Percentiles rank a stretch among this genome's conserved stretches.
Evolutionary conservation across 2,797 vertebrate species (phyloP).

Genomic region (Eptatretus atami): DNA sequence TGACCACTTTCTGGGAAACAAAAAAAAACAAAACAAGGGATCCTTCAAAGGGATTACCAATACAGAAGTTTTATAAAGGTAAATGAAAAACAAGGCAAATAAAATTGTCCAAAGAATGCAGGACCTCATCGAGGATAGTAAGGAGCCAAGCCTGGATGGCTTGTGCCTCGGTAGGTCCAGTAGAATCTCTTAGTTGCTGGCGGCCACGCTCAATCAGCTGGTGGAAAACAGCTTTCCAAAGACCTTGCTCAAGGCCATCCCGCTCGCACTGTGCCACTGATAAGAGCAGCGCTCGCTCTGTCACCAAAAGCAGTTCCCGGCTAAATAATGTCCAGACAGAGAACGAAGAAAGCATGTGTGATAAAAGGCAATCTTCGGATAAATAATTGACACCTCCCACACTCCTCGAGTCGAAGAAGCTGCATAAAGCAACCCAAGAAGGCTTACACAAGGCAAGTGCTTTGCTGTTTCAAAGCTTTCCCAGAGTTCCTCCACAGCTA

Average conservation of each 20-base stretch:
- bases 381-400: too few relatives aligned
- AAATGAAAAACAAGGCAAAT: too few relatives aligned
- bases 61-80: too few relatives aligned
- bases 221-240: constrained; percentile 92
- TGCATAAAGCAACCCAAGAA: too few relatives aligned
- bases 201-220: constrained; percentile 88
- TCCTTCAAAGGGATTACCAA: too few relatives aligned
- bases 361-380: too few relatives aligned
- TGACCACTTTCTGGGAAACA: too few relatives aligned
- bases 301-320: constrained; percentile 34
- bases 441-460: too few relatives aligned
- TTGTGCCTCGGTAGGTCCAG: constrained; percentile 21
- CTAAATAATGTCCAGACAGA: neutral
- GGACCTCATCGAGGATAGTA: constrained; percentile 71
- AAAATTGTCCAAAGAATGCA: constrained; percentile 37
- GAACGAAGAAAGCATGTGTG: constrained; percentile 6
- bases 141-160: constrained; percentile 48
- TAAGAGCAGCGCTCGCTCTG: constrained; percentile 51
- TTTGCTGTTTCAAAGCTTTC: too few relatives aligned
- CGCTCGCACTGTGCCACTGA: constrained; percentile 76
- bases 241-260: constrained; percentile 66
- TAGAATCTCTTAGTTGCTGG: constrained; percentile 60
- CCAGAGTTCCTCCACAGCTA: too few relatives aligned
- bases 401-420: too few relatives aligned
- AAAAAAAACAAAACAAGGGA: too few relatives aligned